Percentiles rank a stretch among this genome's conserved stretches.
Conservation (phyloP, 2,113 vertebrate species). For the Cyphomyrus plagiostoma region DNA sequence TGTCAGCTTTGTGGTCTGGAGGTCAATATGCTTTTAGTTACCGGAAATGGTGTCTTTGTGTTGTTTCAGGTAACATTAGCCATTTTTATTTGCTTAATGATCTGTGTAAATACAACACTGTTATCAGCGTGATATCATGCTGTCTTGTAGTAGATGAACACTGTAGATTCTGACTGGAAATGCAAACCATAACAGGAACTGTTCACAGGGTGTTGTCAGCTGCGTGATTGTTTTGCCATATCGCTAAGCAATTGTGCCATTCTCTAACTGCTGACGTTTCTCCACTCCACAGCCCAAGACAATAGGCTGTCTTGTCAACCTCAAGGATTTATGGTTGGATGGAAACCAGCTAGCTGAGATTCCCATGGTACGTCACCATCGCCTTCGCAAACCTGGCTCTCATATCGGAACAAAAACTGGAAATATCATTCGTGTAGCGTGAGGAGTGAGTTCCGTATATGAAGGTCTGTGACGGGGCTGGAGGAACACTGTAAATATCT, state of each 20-base stretch:
- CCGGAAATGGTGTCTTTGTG: background rate
- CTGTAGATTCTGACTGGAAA: background rate
- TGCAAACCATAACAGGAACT: background rate
- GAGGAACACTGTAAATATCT: background rate
- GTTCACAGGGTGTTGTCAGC: background rate
- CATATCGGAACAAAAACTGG: background rate
- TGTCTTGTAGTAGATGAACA: background rate
- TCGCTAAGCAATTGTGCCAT: background rate
- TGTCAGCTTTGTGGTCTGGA: background rate
- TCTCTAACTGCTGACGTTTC: conserved; percentile 27
- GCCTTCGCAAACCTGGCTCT: background rate
- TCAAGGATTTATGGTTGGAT: conserved; percentile 96
- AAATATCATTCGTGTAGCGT: background rate
- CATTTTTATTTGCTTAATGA: background rate
- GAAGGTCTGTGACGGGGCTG: background rate
- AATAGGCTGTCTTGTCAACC: conserved; percentile 86
- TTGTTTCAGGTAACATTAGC: background rate
- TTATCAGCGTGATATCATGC: background rate
- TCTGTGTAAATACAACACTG: background rate
- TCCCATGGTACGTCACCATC: conserved; percentile 72
- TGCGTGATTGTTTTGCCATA: background rate
- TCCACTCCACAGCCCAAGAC: conserved; percentile 75
- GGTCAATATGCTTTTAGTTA: background rate
- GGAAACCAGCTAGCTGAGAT: conserved; percentile 89
- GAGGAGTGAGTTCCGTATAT: background rate